Conservation (phyloP, 2,888 invertebrate genomes). For the Andrena minutula region DNA sequence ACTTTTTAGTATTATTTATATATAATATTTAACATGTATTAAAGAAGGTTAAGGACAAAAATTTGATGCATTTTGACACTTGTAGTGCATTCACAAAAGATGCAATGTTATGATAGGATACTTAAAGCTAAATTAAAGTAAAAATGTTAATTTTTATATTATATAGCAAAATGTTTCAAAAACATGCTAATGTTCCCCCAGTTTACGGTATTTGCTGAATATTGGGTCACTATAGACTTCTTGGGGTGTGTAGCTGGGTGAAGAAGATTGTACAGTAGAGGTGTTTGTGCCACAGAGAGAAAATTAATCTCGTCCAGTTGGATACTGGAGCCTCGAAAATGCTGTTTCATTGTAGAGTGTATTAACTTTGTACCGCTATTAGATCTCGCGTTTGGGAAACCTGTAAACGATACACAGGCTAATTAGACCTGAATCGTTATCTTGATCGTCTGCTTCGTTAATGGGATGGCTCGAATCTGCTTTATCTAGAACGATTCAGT, state of each 20-base stretch:
- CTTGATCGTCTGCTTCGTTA: constrained; percentile 10
- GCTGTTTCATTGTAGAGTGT: constrained; percentile 11
- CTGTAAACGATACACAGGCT: constrained; percentile 21
- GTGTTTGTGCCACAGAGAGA: neutral
- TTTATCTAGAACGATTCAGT: constrained; percentile 19
- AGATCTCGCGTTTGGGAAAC: neutral
- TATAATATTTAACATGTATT: too few relatives aligned
- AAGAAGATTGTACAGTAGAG: too few relatives aligned
- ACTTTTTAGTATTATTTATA: too few relatives aligned
- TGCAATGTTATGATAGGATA: too few relatives aligned
- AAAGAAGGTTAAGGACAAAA: too few relatives aligned
- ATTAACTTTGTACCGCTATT: constrained; percentile 12
- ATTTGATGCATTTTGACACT: too few relatives aligned
- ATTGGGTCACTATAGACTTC: neutral
- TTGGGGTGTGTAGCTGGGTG: neutral
- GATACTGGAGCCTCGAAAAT: constrained; percentile 12
- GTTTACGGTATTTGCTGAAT: neutral
- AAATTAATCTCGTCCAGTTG: constrained; percentile 1
- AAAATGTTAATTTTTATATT: too few relatives aligned
- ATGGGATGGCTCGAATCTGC: constrained; percentile 12
- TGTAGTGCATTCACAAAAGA: too few relatives aligned
- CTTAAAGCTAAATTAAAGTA: too few relatives aligned
- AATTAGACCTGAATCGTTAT: neutral
- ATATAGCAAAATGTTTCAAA: too few relatives aligned
- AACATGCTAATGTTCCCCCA: too few relatives aligned